A percentile compares a stretch with the other conserved stretches of the same genome.
These are phyloP conservation scores for Cotesia typhae DNA, from an alignment of 1,140 invertebrate genomes.

Conservation along the genomic window DNA sequence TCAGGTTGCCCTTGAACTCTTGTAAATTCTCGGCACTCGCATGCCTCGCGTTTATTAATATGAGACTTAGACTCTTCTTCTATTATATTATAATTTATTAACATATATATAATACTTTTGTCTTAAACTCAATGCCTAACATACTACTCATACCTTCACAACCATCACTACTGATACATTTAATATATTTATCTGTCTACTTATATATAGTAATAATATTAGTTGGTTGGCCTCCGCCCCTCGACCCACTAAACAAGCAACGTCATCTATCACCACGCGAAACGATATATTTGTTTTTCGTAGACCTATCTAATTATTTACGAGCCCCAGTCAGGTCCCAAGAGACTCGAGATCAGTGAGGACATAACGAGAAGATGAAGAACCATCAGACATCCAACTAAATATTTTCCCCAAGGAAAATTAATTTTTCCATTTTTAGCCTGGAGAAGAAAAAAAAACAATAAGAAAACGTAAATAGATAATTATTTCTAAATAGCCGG, in stretches of 20 bases:
- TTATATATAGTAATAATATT: background rate
- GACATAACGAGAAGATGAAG: background rate
- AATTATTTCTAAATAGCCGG: too few species aligned
- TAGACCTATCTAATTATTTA: conserved; percentile 63
- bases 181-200: too few species aligned
- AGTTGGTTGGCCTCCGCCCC: conserved; percentile 33
- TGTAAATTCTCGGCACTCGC: conserved; percentile 29
- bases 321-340: conserved; percentile 39
- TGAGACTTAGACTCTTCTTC: conserved; percentile 36
- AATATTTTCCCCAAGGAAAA: background rate
- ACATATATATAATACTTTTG: too few species aligned
- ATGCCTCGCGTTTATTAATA: conserved; percentile 45
- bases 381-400: background rate
- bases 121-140: too few species aligned
- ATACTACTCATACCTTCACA: too few species aligned
- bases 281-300: conserved; percentile 65
- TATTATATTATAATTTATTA: too few species aligned
- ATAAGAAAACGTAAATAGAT: too few species aligned
- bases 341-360: conserved; percentile 23
- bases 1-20: conserved; percentile 59
- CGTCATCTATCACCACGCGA: conserved; percentile 65
- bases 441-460: too few species aligned
- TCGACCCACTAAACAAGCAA: conserved; percentile 54
- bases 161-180: too few species aligned
- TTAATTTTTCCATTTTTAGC: too few species aligned